Conservation (phyloP, 2,113 vertebrate genomes). For the Felis catus region DNA sequence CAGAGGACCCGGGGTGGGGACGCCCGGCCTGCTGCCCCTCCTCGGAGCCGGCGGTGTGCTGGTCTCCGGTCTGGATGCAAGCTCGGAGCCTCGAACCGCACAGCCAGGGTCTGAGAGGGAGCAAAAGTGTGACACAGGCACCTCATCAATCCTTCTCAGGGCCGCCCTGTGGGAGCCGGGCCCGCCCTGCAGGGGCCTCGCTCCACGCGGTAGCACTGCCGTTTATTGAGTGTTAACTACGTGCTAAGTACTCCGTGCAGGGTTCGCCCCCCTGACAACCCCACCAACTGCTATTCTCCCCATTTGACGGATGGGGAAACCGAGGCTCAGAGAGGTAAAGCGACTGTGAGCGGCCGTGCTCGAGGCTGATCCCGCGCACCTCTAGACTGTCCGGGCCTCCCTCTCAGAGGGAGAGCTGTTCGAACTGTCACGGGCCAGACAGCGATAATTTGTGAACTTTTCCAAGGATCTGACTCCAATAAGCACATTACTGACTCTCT, state of each 20-base stretch:
- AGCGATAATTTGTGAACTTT: constrained; percentile 77
- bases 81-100: neutral
- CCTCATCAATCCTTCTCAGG: constrained; percentile 7
- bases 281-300: constrained; percentile 44
- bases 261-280: constrained; percentile 82
- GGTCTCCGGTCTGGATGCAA: neutral
- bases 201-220: constrained; percentile 46
- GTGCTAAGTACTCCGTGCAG: constrained; percentile 72
- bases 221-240: constrained; percentile 78
- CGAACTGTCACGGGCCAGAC: neutral
- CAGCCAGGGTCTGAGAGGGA: constrained; percentile 39
- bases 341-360: constrained; percentile 78
- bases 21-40: neutral
- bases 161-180: neutral
- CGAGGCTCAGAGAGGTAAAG: neutral
- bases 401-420: constrained; percentile 84
- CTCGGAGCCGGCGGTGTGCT: neutral
- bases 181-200: neutral
- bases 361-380: constrained; percentile 61
- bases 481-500: neutral
- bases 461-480: constrained; percentile 81
- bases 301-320: constrained; percentile 51
- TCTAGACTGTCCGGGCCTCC: constrained; percentile 11
- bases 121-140: neutral
- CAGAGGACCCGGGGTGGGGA: neutral